Evolutionary conservation across 2,888 invertebrate genomes (phyloP).

Genomic region (Drosophila quinaria): DNA sequence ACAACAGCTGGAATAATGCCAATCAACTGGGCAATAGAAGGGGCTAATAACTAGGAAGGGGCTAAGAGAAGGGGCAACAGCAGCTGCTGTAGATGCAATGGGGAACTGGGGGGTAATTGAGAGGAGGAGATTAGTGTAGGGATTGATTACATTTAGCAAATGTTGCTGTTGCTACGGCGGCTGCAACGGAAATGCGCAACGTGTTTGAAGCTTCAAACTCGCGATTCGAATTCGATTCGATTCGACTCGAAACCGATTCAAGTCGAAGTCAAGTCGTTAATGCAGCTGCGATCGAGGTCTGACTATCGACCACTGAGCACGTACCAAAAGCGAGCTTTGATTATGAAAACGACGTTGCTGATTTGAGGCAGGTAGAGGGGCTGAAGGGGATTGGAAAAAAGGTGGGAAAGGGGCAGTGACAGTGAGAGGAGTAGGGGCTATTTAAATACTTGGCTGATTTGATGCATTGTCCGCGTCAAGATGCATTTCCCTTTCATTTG

Average conservation of each 20-base stretch:
- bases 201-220: conserved; percentile 51
- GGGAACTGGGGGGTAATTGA: neutral
- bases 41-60: conserved; percentile 12
- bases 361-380: no score
- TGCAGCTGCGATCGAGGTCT: conserved; percentile 41
- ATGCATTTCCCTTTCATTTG: conserved; percentile 19
- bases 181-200: conserved; percentile 64
- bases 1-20: conserved; percentile 55
- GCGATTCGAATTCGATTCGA: conserved; percentile 14
- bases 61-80: neutral
- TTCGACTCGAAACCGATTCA: conserved; percentile 22
- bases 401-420: neutral
- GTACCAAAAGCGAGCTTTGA: conserved; percentile 30
- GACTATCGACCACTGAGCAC: conserved; percentile 17
- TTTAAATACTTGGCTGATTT: neutral
- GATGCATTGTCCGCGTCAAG: conserved; percentile 1
- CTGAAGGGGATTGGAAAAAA: neutral
- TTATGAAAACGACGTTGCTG: conserved; percentile 1
- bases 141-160: conserved; percentile 55
- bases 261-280: conserved; percentile 4
- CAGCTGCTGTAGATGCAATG: neutral
- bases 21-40: conserved; percentile 25
- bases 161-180: conserved; percentile 15
- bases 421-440: neutral
- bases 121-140: conserved; percentile 4